Evolutionary conservation across 2,113 vertebrate genomes (phyloP).

Genomic region (Mobula hypostoma): DNA sequence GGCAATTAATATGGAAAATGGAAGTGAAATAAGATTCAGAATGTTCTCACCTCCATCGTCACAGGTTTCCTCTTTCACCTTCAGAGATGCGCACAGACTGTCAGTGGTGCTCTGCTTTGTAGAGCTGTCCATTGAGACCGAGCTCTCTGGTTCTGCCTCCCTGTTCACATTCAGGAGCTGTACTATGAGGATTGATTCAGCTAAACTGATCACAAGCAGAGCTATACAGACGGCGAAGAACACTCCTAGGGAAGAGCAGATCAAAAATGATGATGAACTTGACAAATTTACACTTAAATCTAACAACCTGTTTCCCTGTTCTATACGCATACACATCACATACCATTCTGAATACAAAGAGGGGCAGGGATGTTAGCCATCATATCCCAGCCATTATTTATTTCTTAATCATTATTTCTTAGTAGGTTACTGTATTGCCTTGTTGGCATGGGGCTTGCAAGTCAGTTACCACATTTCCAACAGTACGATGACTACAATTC

Average conservation of each 20-base stretch:
- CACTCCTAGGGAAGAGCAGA: constrained; percentile 52
- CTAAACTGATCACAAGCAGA: constrained; percentile 70
- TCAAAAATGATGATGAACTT: neutral
- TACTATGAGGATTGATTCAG: constrained; percentile 69
- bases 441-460: too few relatives aligned
- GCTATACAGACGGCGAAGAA: constrained; percentile 75
- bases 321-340: neutral
- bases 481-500: too few relatives aligned
- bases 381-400: too few relatives aligned
- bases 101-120: constrained; percentile 50
- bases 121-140: constrained; percentile 45
- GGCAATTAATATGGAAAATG: neutral
- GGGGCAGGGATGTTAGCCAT: too few relatives aligned
- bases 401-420: too few relatives aligned
- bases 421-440: too few relatives aligned
- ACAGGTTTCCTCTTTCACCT: constrained; percentile 51
- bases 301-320: neutral
- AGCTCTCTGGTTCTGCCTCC: neutral
- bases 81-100: constrained; percentile 50
- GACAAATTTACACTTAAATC: neutral
- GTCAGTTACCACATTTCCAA: too few relatives aligned
- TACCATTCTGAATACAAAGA: too few relatives aligned
- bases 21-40: neutral
- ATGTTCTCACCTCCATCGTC: constrained; percentile 47
- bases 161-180: constrained; percentile 64